These are phyloP conservation scores for Ceryle rudis DNA, from an alignment of 2,797 vertebrate species.

Conservation along the genomic window DNA sequence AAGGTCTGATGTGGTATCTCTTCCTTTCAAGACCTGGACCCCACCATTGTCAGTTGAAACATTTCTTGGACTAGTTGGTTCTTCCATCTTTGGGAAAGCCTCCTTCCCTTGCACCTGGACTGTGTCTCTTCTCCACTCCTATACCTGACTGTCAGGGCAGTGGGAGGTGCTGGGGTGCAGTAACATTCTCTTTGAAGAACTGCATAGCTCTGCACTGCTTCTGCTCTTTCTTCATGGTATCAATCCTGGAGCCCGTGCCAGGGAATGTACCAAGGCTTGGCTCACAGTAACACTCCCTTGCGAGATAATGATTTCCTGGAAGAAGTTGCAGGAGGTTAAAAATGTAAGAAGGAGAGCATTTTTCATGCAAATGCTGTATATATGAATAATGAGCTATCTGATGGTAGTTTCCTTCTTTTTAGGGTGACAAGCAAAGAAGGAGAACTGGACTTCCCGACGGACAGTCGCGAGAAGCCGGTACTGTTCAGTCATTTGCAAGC, in stretches of 20 bases:
- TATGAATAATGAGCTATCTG: constrained; percentile 16
- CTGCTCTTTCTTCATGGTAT: not conserved
- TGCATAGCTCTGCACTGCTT: not conserved
- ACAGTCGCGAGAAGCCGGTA: not conserved
- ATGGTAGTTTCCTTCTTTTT: not conserved
- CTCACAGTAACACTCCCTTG: not conserved
- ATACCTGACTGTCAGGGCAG: not conserved
- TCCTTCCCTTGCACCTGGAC: not conserved
- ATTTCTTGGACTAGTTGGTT: not conserved
- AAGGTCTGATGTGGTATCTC: not conserved
- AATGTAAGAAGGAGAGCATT: constrained; percentile 19
- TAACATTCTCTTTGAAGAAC: not conserved
- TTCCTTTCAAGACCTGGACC: not conserved
- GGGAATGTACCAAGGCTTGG: not conserved
- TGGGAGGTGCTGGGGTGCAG: not conserved
- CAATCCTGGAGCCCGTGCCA: not conserved
- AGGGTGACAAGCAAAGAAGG: not conserved
- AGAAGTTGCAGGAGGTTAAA: constrained; percentile 27
- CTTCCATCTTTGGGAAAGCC: not conserved
- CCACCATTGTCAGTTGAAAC: not conserved
- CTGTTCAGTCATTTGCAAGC: not conserved
- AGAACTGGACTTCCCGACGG: not conserved
- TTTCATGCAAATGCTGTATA: constrained; percentile 35
- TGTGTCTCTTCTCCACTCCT: not conserved
- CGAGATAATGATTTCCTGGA: constrained; percentile 25